Conservation (phyloP, 2,113 vertebrate species). For the Oncorhynchus clarkii region DNA sequence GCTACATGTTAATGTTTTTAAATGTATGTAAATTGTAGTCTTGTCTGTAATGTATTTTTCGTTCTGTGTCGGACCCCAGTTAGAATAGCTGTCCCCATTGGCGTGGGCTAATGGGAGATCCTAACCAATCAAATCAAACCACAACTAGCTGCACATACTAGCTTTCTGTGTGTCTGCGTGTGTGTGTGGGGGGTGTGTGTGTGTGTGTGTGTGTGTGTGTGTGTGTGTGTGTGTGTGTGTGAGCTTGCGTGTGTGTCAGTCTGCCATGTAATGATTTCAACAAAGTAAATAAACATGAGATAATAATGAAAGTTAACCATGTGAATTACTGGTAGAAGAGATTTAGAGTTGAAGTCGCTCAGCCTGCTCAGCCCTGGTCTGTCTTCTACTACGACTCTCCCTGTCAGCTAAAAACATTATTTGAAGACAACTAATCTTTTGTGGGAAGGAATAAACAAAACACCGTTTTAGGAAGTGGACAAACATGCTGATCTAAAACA, state of each 20-base stretch:
- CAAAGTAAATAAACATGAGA: background rate
- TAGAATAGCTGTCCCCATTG: too few species aligned
- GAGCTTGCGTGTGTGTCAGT: background rate
- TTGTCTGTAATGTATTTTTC: too few species aligned
- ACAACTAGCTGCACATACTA: background rate
- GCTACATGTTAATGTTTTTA: too few species aligned
- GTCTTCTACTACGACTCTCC: background rate
- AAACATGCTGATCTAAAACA: slow-evolving; percentile 4
- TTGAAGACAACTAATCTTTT: slow-evolving; percentile 5
- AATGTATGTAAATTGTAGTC: too few species aligned
- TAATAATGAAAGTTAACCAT: background rate
- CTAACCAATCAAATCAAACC: too few species aligned
- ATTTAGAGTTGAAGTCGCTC: background rate
- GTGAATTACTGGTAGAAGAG: background rate
- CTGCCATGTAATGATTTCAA: background rate
- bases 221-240: background rate
- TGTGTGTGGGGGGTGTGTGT: background rate
- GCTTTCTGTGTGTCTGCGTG: background rate
- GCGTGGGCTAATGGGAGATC: too few species aligned
- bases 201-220: too few species aligned
- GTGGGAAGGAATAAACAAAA: background rate
- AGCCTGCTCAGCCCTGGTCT: background rate
- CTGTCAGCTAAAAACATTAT: background rate
- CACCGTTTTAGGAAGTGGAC: background rate
- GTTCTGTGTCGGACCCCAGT: too few species aligned